Conservation (phyloP, 1,140 invertebrate genomes). For the Plectus sambesii region DNA sequence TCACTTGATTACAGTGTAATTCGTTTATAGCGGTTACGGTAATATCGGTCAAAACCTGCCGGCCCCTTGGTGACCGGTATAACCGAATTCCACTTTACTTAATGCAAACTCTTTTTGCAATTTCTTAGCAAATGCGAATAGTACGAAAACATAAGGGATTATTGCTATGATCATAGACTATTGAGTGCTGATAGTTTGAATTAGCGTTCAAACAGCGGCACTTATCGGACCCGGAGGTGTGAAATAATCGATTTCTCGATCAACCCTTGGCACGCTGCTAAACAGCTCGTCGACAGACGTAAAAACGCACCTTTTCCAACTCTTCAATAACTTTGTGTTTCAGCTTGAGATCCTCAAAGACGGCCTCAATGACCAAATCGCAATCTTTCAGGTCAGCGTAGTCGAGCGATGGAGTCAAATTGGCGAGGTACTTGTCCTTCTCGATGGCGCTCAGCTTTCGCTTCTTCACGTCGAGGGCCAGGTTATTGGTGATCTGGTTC, state of each 20-base stretch:
- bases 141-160: too few species aligned
- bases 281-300: too few species aligned
- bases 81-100: too few species aligned
- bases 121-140: too few species aligned
- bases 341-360: slow-evolving; percentile 89
- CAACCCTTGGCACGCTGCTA: too few species aligned
- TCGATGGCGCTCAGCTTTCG: slow-evolving; percentile 53
- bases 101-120: too few species aligned
- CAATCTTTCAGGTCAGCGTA: slow-evolving; percentile 75
- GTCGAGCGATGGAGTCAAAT: slow-evolving; percentile 65
- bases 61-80: too few species aligned
- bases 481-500: slow-evolving; percentile 73
- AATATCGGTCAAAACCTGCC: too few species aligned
- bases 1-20: not conserved
- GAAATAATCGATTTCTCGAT: too few species aligned
- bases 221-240: too few species aligned
- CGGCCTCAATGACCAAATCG: slow-evolving; percentile 95
- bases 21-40: too few species aligned
- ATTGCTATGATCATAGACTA: too few species aligned
- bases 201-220: not conserved
- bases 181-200: not conserved
- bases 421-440: slow-evolving; percentile 62
- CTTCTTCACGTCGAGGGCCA: slow-evolving; percentile 66
- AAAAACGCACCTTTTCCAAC: slow-evolving; percentile 56
- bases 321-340: slow-evolving; percentile 97